Evolutionary conservation across 1,140 invertebrate species (phyloP).

Genomic region (Drosophila teissieri): DNA sequence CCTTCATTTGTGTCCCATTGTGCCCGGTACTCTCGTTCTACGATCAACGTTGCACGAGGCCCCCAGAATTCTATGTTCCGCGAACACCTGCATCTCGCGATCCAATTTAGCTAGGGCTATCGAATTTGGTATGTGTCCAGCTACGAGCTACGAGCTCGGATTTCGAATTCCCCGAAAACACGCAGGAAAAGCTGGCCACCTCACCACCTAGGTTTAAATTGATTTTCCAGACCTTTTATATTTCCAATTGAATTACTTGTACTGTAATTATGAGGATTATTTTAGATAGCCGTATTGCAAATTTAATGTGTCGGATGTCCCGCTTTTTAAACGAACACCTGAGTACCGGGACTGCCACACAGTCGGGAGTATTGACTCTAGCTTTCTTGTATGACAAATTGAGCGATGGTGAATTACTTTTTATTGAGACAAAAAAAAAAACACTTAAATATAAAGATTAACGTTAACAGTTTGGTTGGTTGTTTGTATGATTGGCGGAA

Average conservation of each 20-base stretch:
- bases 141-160: background rate
- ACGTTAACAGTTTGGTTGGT: constrained; percentile 10
- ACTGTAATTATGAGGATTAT: constrained; percentile 1
- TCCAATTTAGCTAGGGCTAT: constrained; percentile 22
- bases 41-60: background rate
- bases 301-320: background rate
- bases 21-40: constrained; percentile 15
- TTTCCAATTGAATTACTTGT: background rate
- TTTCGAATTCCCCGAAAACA: background rate
- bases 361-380: constrained; percentile 1
- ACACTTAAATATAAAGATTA: constrained; percentile 46
- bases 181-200: background rate
- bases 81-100: constrained; percentile 1
- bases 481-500: constrained; percentile 26
- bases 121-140: constrained; percentile 5
- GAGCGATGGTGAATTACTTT: constrained; percentile 40
- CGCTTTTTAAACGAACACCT: background rate
- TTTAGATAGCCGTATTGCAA: constrained; percentile 8
- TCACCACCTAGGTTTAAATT: background rate
- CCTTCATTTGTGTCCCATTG: constrained; percentile 32
- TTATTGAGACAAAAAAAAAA: constrained; percentile 45
- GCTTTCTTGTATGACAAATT: constrained; percentile 33
- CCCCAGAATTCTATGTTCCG: background rate
- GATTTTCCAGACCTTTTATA: background rate
- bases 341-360: constrained; percentile 7